phyloP scores from a whole-genome alignment of 1,140 invertebrate species.

The Trichonephila clavata region DNA sequence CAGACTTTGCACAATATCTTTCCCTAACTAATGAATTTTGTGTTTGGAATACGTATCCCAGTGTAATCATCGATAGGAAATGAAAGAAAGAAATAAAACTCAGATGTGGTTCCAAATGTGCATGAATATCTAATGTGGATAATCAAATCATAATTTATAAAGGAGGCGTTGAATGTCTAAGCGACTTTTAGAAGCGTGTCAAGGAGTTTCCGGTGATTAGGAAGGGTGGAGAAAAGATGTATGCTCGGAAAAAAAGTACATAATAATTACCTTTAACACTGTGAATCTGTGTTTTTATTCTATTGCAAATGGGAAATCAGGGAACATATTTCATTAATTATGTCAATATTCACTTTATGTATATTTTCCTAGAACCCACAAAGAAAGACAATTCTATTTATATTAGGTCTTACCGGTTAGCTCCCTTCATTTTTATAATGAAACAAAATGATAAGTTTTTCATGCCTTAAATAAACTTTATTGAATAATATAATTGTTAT shows the following conservation, averaged over 20 bases:
- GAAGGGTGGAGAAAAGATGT: neutral
- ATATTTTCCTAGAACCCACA: no score
- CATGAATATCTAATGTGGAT: slow-evolving; percentile 39
- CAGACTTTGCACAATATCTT: neutral
- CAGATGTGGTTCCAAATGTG: slow-evolving; percentile 6
- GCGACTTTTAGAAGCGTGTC: neutral
- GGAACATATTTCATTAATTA: no score
- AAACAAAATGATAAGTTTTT: no score
- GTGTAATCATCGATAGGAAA: neutral
- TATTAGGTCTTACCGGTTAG: no score
- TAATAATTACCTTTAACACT: neutral
- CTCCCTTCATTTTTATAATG: no score
- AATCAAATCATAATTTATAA: slow-evolving; percentile 52
- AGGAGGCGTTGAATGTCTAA: neutral
- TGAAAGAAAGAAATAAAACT: neutral
- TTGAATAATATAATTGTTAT: no score
- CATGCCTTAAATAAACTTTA: no score
- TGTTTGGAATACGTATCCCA: neutral
- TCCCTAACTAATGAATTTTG: neutral
- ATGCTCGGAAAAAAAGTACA: neutral
- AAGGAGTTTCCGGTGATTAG: slow-evolving; percentile 64
- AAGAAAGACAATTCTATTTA: no score
- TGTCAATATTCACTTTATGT: no score
- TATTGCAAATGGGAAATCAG: neutral
- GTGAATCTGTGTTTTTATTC: neutral